These are phyloP conservation scores for Brenthis ino DNA, from an alignment of 2,888 invertebrate species.

Conservation along the genomic window DNA sequence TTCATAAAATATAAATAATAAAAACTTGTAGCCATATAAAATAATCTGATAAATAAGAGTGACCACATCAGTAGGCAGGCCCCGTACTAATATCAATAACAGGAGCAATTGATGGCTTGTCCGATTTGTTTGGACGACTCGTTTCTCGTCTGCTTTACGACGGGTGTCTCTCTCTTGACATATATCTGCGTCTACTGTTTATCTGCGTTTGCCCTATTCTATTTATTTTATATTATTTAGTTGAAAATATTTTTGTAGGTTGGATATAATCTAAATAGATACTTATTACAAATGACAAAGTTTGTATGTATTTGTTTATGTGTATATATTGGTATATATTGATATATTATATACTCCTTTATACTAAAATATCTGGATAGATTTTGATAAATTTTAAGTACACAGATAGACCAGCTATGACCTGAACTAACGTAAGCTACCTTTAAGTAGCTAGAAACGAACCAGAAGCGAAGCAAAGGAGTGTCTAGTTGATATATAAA, in stretches of 20 bases:
- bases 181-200: slow-evolving; percentile 24
- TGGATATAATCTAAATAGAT: background rate
- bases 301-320: no score
- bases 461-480: no score
- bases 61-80: slow-evolving; percentile 37
- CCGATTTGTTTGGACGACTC: slow-evolving; percentile 73
- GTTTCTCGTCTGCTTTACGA: slow-evolving; percentile 74
- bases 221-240: background rate
- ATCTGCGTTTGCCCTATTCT: background rate
- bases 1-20: background rate
- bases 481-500: no score
- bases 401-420: no score
- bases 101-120: slow-evolving; percentile 75
- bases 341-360: no score
- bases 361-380: no score
- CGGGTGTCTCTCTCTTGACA: slow-evolving; percentile 57
- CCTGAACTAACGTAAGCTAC: no score
- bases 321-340: no score
- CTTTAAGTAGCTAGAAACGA: no score
- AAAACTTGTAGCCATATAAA: background rate
- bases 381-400: no score
- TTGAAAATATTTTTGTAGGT: background rate
- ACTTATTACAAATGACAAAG: background rate
- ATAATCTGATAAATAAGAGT: slow-evolving; percentile 21
- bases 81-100: slow-evolving; percentile 76